A percentile compares a stretch with the other conserved stretches of the same genome.
These are phyloP conservation scores for Muscicapa adusta DNA, from an alignment of 2,113 vertebrate species.

Conservation along the genomic window DNA sequence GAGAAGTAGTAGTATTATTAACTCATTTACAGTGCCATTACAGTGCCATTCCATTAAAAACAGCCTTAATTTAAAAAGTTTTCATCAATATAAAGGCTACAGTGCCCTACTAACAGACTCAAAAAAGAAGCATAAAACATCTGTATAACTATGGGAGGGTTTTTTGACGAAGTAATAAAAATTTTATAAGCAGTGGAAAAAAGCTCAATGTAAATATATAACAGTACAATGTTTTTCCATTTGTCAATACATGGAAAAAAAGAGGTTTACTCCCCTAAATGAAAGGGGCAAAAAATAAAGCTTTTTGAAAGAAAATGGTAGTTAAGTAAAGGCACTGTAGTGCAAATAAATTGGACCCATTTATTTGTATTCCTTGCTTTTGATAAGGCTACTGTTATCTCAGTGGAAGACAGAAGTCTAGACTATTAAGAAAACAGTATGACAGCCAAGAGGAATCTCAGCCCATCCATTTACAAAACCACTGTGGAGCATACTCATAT, in stretches of 20 bases:
- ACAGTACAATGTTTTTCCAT: background rate
- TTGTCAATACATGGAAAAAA: background rate
- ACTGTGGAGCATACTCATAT: background rate
- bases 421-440: background rate
- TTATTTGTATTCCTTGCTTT: background rate
- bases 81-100: background rate
- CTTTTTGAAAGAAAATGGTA: background rate
- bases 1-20: background rate
- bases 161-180: background rate
- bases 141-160: rapidly evolving
- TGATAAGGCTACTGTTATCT: background rate
- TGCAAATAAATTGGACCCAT: background rate
- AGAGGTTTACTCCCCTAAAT: background rate
- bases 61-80: background rate
- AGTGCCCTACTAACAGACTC: background rate
- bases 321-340: background rate
- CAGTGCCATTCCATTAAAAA: background rate
- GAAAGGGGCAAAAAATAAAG: background rate
- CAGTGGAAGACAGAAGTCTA: background rate
- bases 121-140: background rate
- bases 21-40: background rate
- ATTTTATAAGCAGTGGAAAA: background rate
- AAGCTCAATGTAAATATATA: background rate
- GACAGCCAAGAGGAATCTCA: background rate
- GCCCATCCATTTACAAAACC: background rate